A percentile compares a stretch with the other conserved stretches of the same genome.
phyloP scores from a whole-genome alignment of 2,113 vertebrate genomes.

The Myotis brandtii region DNA sequence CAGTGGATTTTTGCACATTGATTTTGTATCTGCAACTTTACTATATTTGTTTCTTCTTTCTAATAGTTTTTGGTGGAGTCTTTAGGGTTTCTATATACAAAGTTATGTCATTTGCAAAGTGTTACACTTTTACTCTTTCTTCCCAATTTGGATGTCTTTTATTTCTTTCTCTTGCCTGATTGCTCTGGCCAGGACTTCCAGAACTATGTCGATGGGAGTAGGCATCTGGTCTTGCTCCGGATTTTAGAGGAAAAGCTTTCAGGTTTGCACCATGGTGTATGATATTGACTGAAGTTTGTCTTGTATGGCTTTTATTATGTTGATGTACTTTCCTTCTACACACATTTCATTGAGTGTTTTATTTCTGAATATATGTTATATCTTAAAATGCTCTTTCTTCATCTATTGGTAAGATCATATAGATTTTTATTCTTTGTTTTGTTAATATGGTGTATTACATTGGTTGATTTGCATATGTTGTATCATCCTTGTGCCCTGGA shows the following conservation, averaged over 20 bases:
- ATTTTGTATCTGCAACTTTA: neutral
- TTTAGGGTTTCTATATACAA: neutral
- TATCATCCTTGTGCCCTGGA: neutral
- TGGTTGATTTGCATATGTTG: neutral
- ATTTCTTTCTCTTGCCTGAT: neutral
- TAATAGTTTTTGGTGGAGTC: neutral
- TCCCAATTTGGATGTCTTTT: neutral
- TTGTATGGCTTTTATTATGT: neutral
- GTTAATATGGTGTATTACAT: neutral
- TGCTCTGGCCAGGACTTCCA: neutral
- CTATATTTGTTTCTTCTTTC: neutral
- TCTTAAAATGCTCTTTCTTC: neutral
- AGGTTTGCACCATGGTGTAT: neutral
- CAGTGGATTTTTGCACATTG: neutral
- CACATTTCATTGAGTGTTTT: neutral
- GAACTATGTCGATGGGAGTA: neutral
- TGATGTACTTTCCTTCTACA: neutral
- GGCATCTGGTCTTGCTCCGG: neutral
- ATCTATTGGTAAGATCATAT: neutral
- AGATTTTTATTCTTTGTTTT: neutral
- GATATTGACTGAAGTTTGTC: neutral
- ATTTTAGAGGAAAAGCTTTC: neutral
- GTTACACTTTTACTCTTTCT: neutral
- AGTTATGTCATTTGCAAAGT: neutral
- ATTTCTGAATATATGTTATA: neutral